phyloP scores from a whole-genome alignment of 2,797 vertebrate species.

The Spondyliosoma cantharus region DNA sequence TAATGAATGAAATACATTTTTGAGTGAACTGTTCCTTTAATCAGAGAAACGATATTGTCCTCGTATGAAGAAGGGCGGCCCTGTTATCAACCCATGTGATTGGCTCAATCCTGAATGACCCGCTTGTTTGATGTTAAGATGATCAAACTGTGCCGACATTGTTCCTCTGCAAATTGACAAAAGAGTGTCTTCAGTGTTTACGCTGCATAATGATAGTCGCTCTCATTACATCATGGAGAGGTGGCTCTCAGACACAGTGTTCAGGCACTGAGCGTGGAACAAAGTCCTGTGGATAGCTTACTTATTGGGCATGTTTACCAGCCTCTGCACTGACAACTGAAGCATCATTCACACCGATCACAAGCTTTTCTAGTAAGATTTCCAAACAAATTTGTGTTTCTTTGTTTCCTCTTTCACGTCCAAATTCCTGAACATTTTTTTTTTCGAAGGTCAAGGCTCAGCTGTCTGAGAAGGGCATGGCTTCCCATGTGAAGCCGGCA shows the following conservation, averaged over 20 bases:
- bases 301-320: slow-evolving; percentile 59
- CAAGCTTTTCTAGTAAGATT: slow-evolving; percentile 7
- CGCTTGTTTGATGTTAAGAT: slow-evolving; percentile 3
- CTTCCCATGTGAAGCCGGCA: slow-evolving; percentile 48
- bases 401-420: slow-evolving; percentile 12
- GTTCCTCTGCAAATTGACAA: neutral
- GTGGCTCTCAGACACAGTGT: neutral
- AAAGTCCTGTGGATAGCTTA: slow-evolving; percentile 79
- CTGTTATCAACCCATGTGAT: neutral
- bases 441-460: slow-evolving; percentile 36
- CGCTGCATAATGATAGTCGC: neutral
- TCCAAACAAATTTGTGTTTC: neutral
- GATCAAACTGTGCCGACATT: slow-evolving; percentile 7
- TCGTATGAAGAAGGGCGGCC: too few species aligned
- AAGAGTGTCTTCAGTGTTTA: slow-evolving; percentile 1
- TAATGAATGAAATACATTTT: too few species aligned
- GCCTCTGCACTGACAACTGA: slow-evolving; percentile 7
- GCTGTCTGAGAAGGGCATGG: slow-evolving; percentile 21
- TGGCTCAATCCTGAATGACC: neutral
- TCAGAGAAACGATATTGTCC: too few species aligned
- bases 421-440: slow-evolving; percentile 24
- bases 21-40: too few species aligned
- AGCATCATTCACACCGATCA: slow-evolving; percentile 13
- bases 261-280: slow-evolving; percentile 27
- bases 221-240: neutral